Base-by-base conservation (phyloP, 2,797 vertebrate species). In the Takifugu ocellatus region DNA sequence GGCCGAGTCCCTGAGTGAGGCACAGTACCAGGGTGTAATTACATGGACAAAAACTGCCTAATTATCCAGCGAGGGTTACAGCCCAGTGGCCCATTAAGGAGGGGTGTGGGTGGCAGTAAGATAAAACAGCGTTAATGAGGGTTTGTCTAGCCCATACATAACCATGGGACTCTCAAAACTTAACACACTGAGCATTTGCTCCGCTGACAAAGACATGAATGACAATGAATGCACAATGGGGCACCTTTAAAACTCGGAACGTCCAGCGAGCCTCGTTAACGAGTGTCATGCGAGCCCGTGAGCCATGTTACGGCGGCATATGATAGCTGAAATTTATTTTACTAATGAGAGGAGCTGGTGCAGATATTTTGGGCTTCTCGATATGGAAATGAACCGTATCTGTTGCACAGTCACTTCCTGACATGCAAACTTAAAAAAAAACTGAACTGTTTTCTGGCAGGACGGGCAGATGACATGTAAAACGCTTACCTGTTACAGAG, bases 21-120 rank as follows among this genome's bases (percentile, higher is more conserved):
- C 76, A 68, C 77, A 49, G 65, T 75, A 83, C 85, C 78, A 75
- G 70, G 68, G 65, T 69, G 82, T 81, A 88, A 90, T 90, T 88
- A 89, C 71, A 56, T 70, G 79, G 87, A 91, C 87, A 90, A 90
- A 84, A 90, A 84, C 87, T 88, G 68, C 88, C 91, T 87, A 91
- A 90, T 91, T 90, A 91, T 87, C 85, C 66, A 66, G 75, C 44
- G 58, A 77, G 70, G 79, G 69, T 87, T 87, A 81, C 80, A 81
- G 69, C 49, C 61, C 57, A 0, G 42, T 53, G 39, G 68, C 74
- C 77, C 86, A 88, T 84, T 79, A 75, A 75, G 73, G 76, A 79
- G 66, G 79, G 79, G 73, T 70, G 74, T 66, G 73, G 82, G 75
- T 61, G 49, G 78, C 57, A 58, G 64, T 51, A 42, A 75, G 78